phyloP scores from a whole-genome alignment of 2,797 vertebrate genomes.

The Syngnathus rostellatus region DNA sequence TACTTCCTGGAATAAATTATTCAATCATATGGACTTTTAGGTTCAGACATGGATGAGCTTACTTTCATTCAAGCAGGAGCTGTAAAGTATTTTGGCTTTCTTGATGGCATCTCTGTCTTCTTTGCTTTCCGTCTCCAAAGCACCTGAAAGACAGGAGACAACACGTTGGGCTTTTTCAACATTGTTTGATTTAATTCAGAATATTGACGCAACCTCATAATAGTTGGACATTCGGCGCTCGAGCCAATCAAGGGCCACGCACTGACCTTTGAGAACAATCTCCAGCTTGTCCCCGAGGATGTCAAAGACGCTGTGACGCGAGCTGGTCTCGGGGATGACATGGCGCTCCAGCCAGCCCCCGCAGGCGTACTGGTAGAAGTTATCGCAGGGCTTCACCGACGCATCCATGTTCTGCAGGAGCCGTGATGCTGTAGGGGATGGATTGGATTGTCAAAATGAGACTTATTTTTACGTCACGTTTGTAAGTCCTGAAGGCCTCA shows the following conservation, averaged over 20 bases:
- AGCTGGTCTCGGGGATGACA: slow-evolving; percentile 90
- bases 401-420: slow-evolving; percentile 92
- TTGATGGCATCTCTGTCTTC: slow-evolving; percentile 81
- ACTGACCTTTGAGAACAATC: slow-evolving; percentile 89
- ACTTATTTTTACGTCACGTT: background rate
- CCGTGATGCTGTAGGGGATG: slow-evolving; percentile 72
- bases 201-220: no score
- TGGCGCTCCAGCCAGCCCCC: slow-evolving; percentile 88
- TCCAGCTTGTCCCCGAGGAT: slow-evolving; percentile 88
- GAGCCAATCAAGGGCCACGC: slow-evolving; percentile 8
- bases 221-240: background rate
- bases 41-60: slow-evolving; percentile 29
- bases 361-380: slow-evolving; percentile 94
- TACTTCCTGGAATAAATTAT: background rate
- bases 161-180: slow-evolving; percentile 6
- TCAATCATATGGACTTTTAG: background rate
- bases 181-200: background rate
- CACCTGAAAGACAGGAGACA: slow-evolving; percentile 65
- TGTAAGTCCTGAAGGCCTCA: slow-evolving; percentile 43
- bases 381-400: slow-evolving; percentile 77
- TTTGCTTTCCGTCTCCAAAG: slow-evolving; percentile 74
- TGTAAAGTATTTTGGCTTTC: slow-evolving; percentile 88
- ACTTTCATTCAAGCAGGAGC: slow-evolving; percentile 95
- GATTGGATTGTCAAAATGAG: background rate
- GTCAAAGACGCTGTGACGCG: slow-evolving; percentile 90